Percentiles rank a stretch among this genome's conserved stretches.
These are phyloP conservation scores for Pomatostomus ruficeps DNA, from an alignment of 2,113 vertebrate species.

Conservation along the genomic window DNA sequence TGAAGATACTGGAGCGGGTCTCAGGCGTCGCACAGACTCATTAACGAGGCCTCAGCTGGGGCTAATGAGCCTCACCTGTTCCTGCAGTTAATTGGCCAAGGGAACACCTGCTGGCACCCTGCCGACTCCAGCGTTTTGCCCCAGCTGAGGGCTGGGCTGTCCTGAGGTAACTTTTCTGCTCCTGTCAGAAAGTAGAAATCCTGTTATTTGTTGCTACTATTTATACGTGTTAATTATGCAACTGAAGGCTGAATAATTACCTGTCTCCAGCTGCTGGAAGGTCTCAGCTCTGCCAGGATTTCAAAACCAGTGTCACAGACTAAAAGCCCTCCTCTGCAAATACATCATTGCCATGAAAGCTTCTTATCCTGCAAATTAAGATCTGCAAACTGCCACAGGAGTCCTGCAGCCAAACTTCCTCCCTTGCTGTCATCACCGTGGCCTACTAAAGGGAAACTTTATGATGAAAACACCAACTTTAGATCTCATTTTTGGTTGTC, in stretches of 20 bases:
- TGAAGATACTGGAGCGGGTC: rapidly evolving
- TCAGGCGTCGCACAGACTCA: rapidly evolving
- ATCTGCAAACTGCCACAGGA: not conserved
- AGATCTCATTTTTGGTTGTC: not conserved
- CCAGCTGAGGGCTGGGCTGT: not conserved
- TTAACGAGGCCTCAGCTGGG: not conserved
- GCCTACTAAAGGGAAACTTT: not conserved
- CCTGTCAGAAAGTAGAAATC: not conserved
- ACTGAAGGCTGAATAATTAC: not conserved
- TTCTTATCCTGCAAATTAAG: not conserved
- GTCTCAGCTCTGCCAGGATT: not conserved
- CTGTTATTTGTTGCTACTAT: not conserved
- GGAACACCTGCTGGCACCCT: not conserved
- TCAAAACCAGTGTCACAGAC: not conserved
- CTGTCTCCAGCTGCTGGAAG: no score
- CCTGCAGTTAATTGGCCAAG: not conserved
- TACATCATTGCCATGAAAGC: not conserved
- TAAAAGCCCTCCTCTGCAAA: not conserved
- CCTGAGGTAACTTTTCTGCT: not conserved
- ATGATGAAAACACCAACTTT: not conserved
- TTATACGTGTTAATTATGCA: not conserved
- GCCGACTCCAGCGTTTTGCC: not conserved
- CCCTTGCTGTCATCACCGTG: not conserved
- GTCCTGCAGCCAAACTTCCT: not conserved
- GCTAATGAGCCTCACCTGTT: not conserved